phyloP scores from a whole-genome alignment of 2,113 vertebrate genomes.

The Coptodon rendalli region DNA sequence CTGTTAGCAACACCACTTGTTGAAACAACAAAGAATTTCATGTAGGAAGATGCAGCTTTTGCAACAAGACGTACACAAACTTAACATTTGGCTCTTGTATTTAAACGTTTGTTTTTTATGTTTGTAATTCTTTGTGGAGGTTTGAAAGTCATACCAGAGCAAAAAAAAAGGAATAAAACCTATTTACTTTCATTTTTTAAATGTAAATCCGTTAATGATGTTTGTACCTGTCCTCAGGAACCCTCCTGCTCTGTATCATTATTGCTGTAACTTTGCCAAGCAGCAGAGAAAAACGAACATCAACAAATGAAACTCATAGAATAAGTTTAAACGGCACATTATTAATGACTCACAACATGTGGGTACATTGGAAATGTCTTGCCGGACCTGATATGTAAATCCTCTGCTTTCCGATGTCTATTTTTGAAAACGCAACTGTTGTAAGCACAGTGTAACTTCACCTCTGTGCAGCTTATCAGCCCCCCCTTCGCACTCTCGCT shows the following conservation, averaged over 20 bases:
- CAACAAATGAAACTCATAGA: neutral
- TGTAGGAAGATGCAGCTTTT: neutral
- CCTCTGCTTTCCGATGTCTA: neutral
- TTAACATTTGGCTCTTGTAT: neutral
- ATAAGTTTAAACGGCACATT: neutral
- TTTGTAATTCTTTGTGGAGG: neutral
- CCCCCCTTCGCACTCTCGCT: neutral
- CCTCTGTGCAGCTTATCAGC: neutral
- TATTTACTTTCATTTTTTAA: neutral
- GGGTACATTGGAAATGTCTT: neutral
- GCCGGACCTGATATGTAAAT: neutral
- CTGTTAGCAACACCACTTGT: conserved; percentile 24
- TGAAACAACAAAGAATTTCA: neutral
- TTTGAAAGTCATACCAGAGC: neutral
- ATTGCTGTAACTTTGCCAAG: neutral
- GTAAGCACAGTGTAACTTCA: neutral
- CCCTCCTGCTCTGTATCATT: neutral
- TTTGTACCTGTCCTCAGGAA: neutral
- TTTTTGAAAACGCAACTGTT: neutral
- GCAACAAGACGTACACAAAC: neutral
- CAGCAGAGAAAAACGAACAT: neutral
- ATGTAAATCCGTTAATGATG: neutral
- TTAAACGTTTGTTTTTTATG: neutral
- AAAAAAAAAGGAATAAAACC: neutral
- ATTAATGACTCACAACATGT: neutral